A percentile compares a stretch with the other conserved stretches of the same genome.
Conservation (phyloP, 1,140 invertebrate genomes). For the Globodera rostochiensis region DNA sequence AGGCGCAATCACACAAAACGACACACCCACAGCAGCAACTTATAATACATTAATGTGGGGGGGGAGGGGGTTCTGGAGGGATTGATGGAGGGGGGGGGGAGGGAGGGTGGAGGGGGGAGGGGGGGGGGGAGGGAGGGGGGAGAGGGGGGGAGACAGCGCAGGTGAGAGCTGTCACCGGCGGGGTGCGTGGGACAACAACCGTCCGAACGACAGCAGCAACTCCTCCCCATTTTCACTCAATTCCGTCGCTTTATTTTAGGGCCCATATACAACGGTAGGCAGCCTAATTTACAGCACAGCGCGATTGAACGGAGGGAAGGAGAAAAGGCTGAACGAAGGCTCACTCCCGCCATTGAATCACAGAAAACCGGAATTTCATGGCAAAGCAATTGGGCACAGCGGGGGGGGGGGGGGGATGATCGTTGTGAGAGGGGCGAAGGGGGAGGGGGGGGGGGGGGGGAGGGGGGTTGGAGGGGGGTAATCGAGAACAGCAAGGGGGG, state of each 20-base stretch:
- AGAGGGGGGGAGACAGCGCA: background rate
- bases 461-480: background rate
- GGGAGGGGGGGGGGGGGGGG: too few species aligned
- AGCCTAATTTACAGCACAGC: background rate
- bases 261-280: background rate
- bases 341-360: background rate
- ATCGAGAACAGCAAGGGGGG: background rate
- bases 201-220: background rate
- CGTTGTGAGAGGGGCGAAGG: background rate
- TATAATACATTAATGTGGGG: too few species aligned
- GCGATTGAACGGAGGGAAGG: background rate
- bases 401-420: background rate
- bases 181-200: too few species aligned
- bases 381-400: constrained; percentile 4
- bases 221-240: background rate
- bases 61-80: too few species aligned
- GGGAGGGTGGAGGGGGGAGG: too few species aligned
- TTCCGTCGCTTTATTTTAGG: background rate
- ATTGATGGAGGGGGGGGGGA: too few species aligned
- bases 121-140: too few species aligned
- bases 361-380: constrained; percentile 9
- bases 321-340: background rate
- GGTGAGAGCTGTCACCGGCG: background rate
- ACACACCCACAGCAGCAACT: background rate
- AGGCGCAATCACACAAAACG: background rate